Percentiles rank a stretch among this genome's conserved stretches.
Evolutionary conservation across 2,113 vertebrate genomes (phyloP).

Genomic region (Cervus canadensis): DNA sequence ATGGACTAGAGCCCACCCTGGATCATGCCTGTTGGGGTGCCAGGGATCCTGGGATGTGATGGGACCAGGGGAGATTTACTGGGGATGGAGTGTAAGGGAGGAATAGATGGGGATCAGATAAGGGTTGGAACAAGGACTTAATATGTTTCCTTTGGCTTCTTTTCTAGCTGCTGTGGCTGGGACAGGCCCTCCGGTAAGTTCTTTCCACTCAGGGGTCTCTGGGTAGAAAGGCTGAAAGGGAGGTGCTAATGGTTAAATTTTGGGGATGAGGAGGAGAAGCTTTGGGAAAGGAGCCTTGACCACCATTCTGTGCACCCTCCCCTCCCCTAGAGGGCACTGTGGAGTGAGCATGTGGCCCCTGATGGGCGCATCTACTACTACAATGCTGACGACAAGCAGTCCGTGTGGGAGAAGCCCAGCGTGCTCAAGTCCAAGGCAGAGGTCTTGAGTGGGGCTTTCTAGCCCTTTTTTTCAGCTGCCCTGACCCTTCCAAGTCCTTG

Average conservation of each 20-base stretch:
- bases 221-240: slow-evolving; percentile 19
- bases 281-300: slow-evolving; percentile 35
- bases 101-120: slow-evolving; percentile 42
- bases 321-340: slow-evolving; percentile 72
- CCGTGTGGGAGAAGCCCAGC: slow-evolving; percentile 83
- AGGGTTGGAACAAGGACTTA: not conserved
- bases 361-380: slow-evolving; percentile 82
- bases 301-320: slow-evolving; percentile 18
- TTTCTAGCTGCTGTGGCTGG: slow-evolving; percentile 71
- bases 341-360: slow-evolving; percentile 81
- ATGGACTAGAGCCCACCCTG: slow-evolving; percentile 68
- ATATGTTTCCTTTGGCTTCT: slow-evolving; percentile 48
- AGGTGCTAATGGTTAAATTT: not conserved
- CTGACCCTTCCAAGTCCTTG: slow-evolving; percentile 12
- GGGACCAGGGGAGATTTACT: slow-evolving; percentile 54
- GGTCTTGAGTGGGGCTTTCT: slow-evolving; percentile 66
- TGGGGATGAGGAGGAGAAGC: not conserved
- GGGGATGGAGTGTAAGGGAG: slow-evolving; percentile 62
- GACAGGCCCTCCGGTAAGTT: slow-evolving; percentile 68
- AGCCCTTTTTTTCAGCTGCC: slow-evolving; percentile 26
- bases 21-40: slow-evolving; percentile 63
- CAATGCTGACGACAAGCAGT: slow-evolving; percentile 80
- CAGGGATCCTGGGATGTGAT: slow-evolving; percentile 64
- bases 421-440: slow-evolving; percentile 81
- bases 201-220: not conserved